Percentiles rank a stretch among this genome's conserved stretches.
Evolutionary conservation across 1,140 invertebrate genomes (phyloP).

Genomic region (Temnothorax curvispinosus): DNA sequence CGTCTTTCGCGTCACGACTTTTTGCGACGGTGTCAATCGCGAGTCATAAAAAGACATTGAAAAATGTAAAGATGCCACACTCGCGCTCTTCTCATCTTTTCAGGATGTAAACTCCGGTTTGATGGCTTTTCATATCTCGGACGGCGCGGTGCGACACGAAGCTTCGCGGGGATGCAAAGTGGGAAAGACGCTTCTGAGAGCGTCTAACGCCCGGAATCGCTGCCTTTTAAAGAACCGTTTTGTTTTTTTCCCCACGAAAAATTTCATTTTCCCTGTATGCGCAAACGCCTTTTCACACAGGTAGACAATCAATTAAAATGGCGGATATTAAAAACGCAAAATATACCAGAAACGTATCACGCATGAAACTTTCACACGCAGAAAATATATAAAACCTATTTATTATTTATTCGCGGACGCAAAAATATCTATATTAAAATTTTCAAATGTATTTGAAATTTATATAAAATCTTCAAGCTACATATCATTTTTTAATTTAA

Average conservation of each 20-base stretch:
- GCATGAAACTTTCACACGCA: not conserved
- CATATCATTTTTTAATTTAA: not conserved
- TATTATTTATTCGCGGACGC: not conserved
- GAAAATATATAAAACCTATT: not conserved
- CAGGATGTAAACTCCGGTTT: slow-evolving; percentile 43
- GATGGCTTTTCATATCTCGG: slow-evolving; percentile 61
- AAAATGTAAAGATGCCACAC: slow-evolving; percentile 62
- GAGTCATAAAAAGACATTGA: slow-evolving; percentile 66
- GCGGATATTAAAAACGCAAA: slow-evolving; percentile 4
- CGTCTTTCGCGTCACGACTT: slow-evolving; percentile 21
- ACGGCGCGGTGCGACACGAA: not conserved
- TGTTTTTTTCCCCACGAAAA: slow-evolving; percentile 17
- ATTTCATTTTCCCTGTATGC: slow-evolving; percentile 10
- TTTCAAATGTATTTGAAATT: not conserved
- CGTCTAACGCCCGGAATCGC: slow-evolving; percentile 15
- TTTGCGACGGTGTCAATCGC: slow-evolving; percentile 63
- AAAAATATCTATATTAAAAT: not conserved
- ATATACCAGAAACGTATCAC: not conserved
- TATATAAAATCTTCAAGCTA: not conserved
- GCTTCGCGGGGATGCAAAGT: slow-evolving; percentile 3
- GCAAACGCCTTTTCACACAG: not conserved
- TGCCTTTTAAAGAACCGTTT: slow-evolving; percentile 47
- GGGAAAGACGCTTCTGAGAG: slow-evolving; percentile 21
- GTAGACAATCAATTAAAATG: slow-evolving; percentile 9
- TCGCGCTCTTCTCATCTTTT: slow-evolving; percentile 24